Conservation (phyloP, 2,888 invertebrate species). For the Parnassius glacialis region DNA sequence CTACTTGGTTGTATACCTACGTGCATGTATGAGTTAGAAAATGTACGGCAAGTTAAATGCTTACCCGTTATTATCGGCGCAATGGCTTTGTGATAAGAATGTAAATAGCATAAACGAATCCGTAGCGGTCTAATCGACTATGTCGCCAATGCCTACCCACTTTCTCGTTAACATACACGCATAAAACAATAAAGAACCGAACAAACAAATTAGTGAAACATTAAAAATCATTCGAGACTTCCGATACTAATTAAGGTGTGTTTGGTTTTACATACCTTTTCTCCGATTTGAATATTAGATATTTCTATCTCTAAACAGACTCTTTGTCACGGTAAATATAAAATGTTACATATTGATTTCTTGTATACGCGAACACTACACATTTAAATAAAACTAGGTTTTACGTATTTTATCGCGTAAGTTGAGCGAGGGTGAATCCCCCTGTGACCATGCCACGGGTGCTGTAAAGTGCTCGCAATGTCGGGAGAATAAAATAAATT, state of each 20-base stretch:
- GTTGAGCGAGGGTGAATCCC: too few species aligned
- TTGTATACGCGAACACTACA: too few species aligned
- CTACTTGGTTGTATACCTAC: slow-evolving; percentile 23
- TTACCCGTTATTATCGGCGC: slow-evolving; percentile 22
- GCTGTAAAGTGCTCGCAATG: too few species aligned
- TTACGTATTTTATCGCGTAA: too few species aligned
- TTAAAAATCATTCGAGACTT: slow-evolving; percentile 65
- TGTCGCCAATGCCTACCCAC: slow-evolving; percentile 17
- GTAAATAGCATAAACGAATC: slow-evolving; percentile 26
- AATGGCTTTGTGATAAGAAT: slow-evolving; percentile 27
- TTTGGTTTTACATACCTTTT: slow-evolving; percentile 43
- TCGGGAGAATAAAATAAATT: too few species aligned
- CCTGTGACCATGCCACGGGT: too few species aligned
- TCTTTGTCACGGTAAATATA: background rate
- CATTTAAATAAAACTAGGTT: too few species aligned
- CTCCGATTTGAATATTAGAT: slow-evolving; percentile 4
- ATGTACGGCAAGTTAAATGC: slow-evolving; percentile 8
- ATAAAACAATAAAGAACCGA: slow-evolving; percentile 34
- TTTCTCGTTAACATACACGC: slow-evolving; percentile 24
- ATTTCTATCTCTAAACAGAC: background rate
- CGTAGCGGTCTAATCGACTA: slow-evolving; percentile 24
- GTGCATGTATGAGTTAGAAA: slow-evolving; percentile 15
- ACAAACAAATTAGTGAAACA: slow-evolving; percentile 70
- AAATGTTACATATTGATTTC: too few species aligned
- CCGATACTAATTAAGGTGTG: slow-evolving; percentile 70